Evolutionary conservation across 2,113 vertebrate genomes (phyloP).

Genomic region (Asarcornis scutulata): DNA sequence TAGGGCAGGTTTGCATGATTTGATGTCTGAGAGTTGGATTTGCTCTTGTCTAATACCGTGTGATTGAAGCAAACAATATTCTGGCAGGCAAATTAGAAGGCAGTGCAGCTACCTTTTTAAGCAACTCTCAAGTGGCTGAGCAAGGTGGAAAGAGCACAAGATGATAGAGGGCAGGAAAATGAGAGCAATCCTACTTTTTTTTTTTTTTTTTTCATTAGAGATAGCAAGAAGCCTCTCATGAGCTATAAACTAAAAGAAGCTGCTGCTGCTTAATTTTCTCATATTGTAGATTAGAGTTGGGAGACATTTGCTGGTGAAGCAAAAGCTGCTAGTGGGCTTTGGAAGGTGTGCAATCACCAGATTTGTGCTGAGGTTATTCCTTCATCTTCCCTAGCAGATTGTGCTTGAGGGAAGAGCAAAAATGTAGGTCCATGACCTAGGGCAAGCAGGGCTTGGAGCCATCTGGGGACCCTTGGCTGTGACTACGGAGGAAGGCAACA

Average conservation of each 20-base stretch:
- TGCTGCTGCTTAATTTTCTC: slow-evolving; percentile 25
- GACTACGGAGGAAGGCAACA: neutral
- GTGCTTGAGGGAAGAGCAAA: neutral
- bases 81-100: neutral
- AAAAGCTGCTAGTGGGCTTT: neutral
- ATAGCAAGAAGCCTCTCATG: neutral
- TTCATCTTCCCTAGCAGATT: neutral
- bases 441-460: neutral
- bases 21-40: neutral
- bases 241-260: slow-evolving; percentile 4
- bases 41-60: neutral
- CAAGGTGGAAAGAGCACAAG: neutral
- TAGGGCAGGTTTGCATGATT: neutral
- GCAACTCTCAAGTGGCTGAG: neutral
- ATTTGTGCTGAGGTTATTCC: neutral
- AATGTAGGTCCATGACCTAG: neutral
- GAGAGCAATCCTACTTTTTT: neutral
- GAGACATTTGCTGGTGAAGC: neutral
- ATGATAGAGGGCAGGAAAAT: slow-evolving; percentile 9
- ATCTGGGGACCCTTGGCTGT: neutral
- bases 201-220: neutral
- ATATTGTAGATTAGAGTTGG: neutral
- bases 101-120: neutral
- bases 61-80: neutral
- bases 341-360: neutral